These are phyloP conservation scores for Python bivittatus DNA, from an alignment of 2,113 vertebrate species.

Conservation along the genomic window DNA sequence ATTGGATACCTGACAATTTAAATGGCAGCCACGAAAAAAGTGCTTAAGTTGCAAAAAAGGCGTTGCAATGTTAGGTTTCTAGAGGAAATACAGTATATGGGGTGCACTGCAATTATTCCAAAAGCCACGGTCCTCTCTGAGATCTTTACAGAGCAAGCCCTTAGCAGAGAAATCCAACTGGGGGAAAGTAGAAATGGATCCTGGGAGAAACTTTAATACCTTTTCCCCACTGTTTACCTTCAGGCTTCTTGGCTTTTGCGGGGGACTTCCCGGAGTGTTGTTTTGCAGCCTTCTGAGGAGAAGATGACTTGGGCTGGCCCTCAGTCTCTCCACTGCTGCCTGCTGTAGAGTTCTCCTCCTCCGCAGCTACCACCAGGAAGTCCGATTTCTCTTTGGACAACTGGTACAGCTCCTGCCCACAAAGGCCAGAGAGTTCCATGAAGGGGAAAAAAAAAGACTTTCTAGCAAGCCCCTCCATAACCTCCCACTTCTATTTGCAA, in stretches of 20 bases:
- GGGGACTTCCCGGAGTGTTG: conserved; percentile 61
- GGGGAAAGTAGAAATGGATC: not conserved
- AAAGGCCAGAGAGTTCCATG: not conserved
- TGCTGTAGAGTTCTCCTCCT: conserved; percentile 82
- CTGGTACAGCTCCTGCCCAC: conserved; percentile 86
- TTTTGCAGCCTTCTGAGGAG: conserved; percentile 59
- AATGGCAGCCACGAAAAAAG: not conserved
- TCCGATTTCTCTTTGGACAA: conserved; percentile 91
- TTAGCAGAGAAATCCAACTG: not conserved
- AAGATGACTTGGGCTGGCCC: conserved; percentile 76
- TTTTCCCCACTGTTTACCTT: conserved; percentile 47
- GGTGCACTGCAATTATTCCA: not conserved
- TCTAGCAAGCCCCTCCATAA: not conserved
- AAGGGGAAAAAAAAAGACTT: not conserved
- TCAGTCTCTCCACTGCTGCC: conserved; percentile 82
- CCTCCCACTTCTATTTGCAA: not conserved
- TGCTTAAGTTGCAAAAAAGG: not conserved
- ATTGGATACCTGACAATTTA: not conserved
- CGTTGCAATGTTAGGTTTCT: not conserved
- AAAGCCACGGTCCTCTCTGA: not conserved
- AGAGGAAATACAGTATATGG: not conserved
- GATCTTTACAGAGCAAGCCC: not conserved
- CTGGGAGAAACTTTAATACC: not conserved
- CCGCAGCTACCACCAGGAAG: conserved; percentile 78
- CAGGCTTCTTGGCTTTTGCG: conserved; percentile 59